Percentiles rank a stretch among this genome's conserved stretches.
These are phyloP conservation scores for Onychostruthus taczanowskii DNA, from an alignment of 2,113 vertebrate genomes.

Conservation along the genomic window DNA sequence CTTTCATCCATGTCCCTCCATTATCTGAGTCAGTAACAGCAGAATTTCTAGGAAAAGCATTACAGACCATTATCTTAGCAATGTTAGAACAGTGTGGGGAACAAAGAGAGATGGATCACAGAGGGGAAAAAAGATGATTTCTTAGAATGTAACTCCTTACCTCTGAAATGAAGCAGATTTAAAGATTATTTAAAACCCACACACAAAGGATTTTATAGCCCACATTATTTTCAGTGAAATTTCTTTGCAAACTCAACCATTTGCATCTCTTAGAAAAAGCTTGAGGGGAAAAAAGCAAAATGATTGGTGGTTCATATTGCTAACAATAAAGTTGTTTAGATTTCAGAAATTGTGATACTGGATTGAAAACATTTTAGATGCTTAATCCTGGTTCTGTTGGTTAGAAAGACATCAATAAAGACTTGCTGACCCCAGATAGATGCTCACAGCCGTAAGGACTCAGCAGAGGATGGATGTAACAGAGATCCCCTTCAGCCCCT, in stretches of 20 bases:
- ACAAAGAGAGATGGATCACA: neutral
- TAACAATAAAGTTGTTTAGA: neutral
- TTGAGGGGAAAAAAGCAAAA: neutral
- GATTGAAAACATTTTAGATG: neutral
- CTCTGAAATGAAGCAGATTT: neutral
- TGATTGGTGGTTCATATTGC: neutral
- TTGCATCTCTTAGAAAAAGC: neutral
- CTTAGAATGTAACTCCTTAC: neutral
- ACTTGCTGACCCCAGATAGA: neutral
- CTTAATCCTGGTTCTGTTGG: neutral
- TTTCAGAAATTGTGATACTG: neutral
- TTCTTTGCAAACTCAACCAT: neutral
- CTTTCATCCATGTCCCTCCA: conserved; percentile 78
- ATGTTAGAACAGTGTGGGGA: conserved; percentile 69
- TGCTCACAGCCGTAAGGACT: neutral
- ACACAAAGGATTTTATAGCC: neutral
- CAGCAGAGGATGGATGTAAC: fast-evolving
- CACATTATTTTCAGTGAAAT: neutral
- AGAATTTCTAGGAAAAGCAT: conserved; percentile 71
- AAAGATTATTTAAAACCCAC: neutral
- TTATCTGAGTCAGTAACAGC: conserved; percentile 57
- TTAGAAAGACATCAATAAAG: neutral
- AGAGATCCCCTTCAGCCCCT: too few relatives aligned
- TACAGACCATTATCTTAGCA: conserved; percentile 73
- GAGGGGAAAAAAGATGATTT: neutral